These are phyloP conservation scores for Hydrozoanthus tunicans DNA, from an alignment of 64 coral and sea anemone species.

Conservation along the genomic window DNA sequence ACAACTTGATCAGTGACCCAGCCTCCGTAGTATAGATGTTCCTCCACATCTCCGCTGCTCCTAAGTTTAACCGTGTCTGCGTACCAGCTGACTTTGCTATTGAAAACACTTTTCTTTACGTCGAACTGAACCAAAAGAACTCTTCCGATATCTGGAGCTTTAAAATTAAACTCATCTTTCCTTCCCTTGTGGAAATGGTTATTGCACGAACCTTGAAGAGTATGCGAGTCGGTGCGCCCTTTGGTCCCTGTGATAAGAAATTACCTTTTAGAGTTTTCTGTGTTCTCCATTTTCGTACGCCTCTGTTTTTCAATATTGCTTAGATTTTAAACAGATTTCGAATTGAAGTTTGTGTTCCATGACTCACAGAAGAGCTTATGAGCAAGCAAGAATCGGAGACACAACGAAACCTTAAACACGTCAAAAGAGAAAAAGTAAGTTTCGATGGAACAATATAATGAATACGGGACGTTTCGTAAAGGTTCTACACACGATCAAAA, in stretches of 20 bases:
- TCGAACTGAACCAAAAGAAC: constrained; percentile 7
- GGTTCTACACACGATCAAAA: too few relatives aligned
- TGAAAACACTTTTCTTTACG: constrained; percentile 1
- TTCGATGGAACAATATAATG: too few relatives aligned
- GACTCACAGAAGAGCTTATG: too few relatives aligned
- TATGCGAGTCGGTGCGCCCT: not conserved
- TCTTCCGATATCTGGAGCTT: not conserved
- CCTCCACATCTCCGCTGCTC: not conserved
- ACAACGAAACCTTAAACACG: too few relatives aligned
- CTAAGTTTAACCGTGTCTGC: not conserved
- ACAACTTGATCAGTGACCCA: constrained; percentile 11
- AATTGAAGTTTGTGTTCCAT: too few relatives aligned
- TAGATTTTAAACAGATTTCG: too few relatives aligned
- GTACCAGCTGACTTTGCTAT: not conserved
- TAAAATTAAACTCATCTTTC: not conserved
- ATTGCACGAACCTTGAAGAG: not conserved
- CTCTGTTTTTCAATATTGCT: too few relatives aligned
- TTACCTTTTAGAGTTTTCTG: not conserved
- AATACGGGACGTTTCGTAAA: too few relatives aligned
- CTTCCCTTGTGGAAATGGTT: constrained; percentile 3
- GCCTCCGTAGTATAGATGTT: not conserved
- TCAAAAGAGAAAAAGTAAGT: too few relatives aligned
- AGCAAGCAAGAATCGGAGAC: too few relatives aligned
- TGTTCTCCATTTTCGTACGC: too few relatives aligned
- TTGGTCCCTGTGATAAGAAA: not conserved